phyloP scores from a whole-genome alignment of 1,140 invertebrate genomes.

The Aricia agestis region DNA sequence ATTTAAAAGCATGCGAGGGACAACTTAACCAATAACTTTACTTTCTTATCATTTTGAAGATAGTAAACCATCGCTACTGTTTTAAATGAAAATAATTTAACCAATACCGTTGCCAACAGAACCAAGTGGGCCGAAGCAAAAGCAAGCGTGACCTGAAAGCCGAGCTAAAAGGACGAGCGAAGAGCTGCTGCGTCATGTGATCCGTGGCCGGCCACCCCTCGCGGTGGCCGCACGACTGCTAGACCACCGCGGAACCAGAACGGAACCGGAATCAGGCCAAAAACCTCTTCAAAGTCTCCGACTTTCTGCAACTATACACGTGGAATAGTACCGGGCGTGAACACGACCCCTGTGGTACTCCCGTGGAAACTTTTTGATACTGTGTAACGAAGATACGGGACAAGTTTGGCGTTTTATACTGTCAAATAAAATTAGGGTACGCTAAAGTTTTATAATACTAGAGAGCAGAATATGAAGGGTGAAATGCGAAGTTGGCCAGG shows the following conservation, averaged over 20 bases:
- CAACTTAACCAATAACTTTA: too few relatives aligned
- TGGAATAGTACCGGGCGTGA: slow-evolving; percentile 40
- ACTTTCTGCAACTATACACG: slow-evolving; percentile 28
- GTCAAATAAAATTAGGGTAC: neutral
- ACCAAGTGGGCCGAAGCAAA: slow-evolving; percentile 74
- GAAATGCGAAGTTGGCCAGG: slow-evolving; percentile 37
- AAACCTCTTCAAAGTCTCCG: slow-evolving; percentile 9
- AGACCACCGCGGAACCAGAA: slow-evolving; percentile 54
- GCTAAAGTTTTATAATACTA: neutral
- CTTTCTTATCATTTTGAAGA: too few relatives aligned
- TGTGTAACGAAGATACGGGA: neutral
- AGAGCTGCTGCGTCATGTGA: slow-evolving; percentile 78
- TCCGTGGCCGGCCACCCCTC: slow-evolving; percentile 74
- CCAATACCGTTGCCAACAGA: too few relatives aligned
- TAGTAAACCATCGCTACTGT: too few relatives aligned
- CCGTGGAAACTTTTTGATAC: slow-evolving; percentile 23
- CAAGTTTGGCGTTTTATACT: neutral
- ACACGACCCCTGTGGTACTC: slow-evolving; percentile 42
- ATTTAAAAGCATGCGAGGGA: too few relatives aligned
- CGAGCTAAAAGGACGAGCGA: slow-evolving; percentile 76
- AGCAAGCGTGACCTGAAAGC: slow-evolving; percentile 77
- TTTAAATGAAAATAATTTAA: too few relatives aligned
- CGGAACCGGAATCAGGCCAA: slow-evolving; percentile 7
- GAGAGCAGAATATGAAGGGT: neutral
- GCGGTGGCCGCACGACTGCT: slow-evolving; percentile 71